A percentile compares a stretch with the other conserved stretches of the same genome.
Conservation (phyloP, 2,888 invertebrate genomes). For the Euclidia mi region DNA sequence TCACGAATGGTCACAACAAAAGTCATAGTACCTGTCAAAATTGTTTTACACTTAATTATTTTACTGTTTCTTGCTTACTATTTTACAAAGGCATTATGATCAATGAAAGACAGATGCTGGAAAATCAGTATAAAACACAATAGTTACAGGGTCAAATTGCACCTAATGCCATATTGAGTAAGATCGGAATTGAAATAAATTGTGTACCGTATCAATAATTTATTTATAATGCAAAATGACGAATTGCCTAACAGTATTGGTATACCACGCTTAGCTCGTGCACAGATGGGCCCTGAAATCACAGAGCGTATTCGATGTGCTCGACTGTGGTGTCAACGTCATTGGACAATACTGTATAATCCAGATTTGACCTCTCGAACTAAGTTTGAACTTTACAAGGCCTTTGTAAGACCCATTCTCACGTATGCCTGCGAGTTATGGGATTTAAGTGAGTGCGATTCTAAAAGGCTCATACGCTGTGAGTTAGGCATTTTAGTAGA, state of each 20-base stretch:
- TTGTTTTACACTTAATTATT: too few relatives aligned
- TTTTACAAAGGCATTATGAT: too few relatives aligned
- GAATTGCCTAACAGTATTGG: slow-evolving; percentile 40
- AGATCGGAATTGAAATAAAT: too few relatives aligned
- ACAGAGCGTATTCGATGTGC: slow-evolving; percentile 68
- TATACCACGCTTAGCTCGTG: slow-evolving; percentile 53
- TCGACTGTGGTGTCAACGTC: slow-evolving; percentile 65
- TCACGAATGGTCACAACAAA: too few relatives aligned
- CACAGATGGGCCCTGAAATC: slow-evolving; percentile 61
- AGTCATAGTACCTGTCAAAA: too few relatives aligned
- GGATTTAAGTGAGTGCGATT: slow-evolving; percentile 53
- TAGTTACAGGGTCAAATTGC: too few relatives aligned
- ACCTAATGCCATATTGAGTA: too few relatives aligned
- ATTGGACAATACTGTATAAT: slow-evolving; percentile 58
- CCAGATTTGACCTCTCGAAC: slow-evolving; percentile 55
- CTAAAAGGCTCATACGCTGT: slow-evolving; percentile 61
- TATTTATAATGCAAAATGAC: slow-evolving; percentile 40
- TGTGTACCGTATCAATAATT: background rate
- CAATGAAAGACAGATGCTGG: too few relatives aligned
- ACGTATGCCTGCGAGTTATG: slow-evolving; percentile 77
- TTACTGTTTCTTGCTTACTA: too few relatives aligned
- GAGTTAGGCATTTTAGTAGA: slow-evolving; percentile 64
- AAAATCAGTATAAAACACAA: too few relatives aligned
- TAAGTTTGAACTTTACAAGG: slow-evolving; percentile 69
- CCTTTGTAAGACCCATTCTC: slow-evolving; percentile 72